phyloP scores from a whole-genome alignment of 1,140 invertebrate species.

The Aphelenchoides besseyi region DNA sequence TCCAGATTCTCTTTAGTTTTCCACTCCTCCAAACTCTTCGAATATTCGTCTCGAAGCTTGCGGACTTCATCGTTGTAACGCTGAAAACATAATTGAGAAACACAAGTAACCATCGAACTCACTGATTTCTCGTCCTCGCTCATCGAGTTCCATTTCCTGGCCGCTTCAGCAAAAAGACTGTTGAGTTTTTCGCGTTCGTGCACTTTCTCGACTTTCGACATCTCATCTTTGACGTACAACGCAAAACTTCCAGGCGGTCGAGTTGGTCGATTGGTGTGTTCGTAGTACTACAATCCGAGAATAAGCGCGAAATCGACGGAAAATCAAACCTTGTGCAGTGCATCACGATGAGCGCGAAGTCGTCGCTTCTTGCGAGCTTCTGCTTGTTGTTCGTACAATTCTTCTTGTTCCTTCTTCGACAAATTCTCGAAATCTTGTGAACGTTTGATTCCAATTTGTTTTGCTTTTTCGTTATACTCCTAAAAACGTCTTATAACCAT shows the following conservation, averaged over 20 bases:
- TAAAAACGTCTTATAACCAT: neutral
- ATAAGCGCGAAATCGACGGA: neutral
- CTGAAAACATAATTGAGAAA: neutral
- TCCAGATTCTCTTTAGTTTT: neutral
- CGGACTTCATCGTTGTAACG: neutral
- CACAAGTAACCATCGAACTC: no score
- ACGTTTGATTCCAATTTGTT: neutral
- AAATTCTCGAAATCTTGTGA: neutral
- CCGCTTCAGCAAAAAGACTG: neutral
- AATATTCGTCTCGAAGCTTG: neutral
- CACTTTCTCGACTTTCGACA: neutral
- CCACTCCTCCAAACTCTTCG: neutral
- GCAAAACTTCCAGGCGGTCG: neutral
- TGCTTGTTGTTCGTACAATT: neutral
- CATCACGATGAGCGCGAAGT: neutral
- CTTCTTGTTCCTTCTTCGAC: neutral
- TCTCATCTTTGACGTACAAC: neutral
- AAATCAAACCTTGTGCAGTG: neutral
- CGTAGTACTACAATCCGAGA: neutral
- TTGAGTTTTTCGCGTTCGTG: neutral
- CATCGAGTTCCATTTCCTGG: neutral
- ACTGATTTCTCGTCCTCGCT: neutral
- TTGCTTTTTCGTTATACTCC: neutral
- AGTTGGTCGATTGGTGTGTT: neutral
- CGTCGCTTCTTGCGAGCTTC: neutral